Conservation (phyloP, 2,888 invertebrate species). For the Scelioninae gen. 2 region DNA sequence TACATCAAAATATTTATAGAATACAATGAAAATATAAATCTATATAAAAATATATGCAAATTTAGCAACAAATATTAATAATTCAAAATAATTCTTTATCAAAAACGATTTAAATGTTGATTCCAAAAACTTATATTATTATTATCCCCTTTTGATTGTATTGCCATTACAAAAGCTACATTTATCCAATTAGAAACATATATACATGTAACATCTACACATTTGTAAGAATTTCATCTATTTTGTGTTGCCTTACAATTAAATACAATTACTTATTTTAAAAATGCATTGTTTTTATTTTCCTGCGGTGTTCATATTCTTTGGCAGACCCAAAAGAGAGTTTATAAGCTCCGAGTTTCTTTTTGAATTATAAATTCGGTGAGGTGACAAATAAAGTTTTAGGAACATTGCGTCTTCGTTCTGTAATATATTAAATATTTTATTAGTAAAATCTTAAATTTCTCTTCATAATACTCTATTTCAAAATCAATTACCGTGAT, state of each 20-base stretch:
- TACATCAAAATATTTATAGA: too few species aligned
- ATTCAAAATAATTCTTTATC: too few species aligned
- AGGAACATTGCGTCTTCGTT: constrained; percentile 68
- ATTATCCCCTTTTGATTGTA: too few species aligned
- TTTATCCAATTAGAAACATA: constrained; percentile 20
- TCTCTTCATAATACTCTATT: too few species aligned
- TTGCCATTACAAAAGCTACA: constrained; percentile 19
- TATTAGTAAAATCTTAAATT: constrained; percentile 2
- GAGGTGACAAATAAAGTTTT: constrained; percentile 66
- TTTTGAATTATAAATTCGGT: constrained; percentile 76
- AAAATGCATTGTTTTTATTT: constrained; percentile 70
- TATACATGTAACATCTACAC: constrained; percentile 21
- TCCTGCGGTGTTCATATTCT: constrained; percentile 85
- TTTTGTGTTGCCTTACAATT: too few species aligned
- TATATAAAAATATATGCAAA: too few species aligned
- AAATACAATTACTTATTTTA: constrained; percentile 11
- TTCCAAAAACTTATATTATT: too few species aligned
- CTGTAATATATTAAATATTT: constrained; percentile 61
- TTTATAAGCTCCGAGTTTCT: constrained; percentile 85
- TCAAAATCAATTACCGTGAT: constrained; percentile 31
- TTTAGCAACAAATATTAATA: too few species aligned
- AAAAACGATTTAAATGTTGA: too few species aligned
- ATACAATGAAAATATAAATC: too few species aligned
- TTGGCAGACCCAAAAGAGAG: constrained; percentile 85
- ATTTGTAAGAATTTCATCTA: constrained; percentile 3